Evolutionary conservation across 2,888 invertebrate genomes (phyloP), one percentile per base, ranked within the genome.

Genomic region (Melanostoma mellinum): DNA sequence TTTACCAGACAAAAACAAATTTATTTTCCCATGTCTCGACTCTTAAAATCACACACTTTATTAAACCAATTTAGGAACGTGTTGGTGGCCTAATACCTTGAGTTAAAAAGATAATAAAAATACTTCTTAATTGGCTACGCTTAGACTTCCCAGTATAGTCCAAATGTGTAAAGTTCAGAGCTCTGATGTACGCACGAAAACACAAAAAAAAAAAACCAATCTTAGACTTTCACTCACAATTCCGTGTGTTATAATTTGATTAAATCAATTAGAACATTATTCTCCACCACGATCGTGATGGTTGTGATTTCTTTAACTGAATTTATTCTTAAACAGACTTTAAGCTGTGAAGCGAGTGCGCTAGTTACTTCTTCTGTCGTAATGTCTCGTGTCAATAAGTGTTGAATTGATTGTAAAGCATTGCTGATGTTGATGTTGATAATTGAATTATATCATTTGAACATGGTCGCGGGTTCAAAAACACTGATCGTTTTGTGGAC

Each of bases 251-350:
- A 52, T 73, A 44, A 61, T 55, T 55, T 55, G 61, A 46, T 73
- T 63, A 38, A 63, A 63, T 73, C 53, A 73, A 63, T 73, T 46
- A 61, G 53, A 20, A 63, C 53, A 55, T 46, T 9, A 53, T 36
- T 72, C 71, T 42, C 6, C 10, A 10, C 9, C 30, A 63, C 38
- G 38, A 38, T 61, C 35, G 33, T 60, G 60, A 46, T 61, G 20
- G 10, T 48, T 63, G 50, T 50, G 63, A 63, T 63, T 38, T 63
- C 6, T 50, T 38, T 38, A 46, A 6, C n/a, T 40, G 50, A 63
- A 63, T 63, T 50, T 38, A 50, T 50, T 63, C 50, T 32, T 10
- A 50, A 50, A 50, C 30, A 50, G 48, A 30, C 3, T 10, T 38
- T 8, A 61, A 30, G 36, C 10, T 10, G 32, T 38, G n/a, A 33